A percentile compares a stretch with the other conserved stretches of the same genome.
phyloP scores from a whole-genome alignment of 2,888 invertebrate species.

The Ormyrus pomaceus region DNA sequence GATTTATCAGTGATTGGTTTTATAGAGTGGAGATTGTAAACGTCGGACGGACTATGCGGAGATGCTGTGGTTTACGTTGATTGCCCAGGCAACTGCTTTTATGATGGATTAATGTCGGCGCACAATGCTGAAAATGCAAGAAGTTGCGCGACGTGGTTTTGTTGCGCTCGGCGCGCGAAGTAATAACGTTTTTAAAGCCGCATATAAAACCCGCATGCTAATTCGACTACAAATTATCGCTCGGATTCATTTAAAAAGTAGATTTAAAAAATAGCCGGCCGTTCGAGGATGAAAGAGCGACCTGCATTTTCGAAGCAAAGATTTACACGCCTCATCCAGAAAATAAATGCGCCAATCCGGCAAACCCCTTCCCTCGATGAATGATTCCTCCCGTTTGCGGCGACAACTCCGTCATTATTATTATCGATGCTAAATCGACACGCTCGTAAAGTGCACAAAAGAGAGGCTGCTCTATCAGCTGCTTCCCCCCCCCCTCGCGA shows the following conservation, averaged over 20 bases:
- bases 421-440: slow-evolving; percentile 55
- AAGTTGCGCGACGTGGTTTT: too few species aligned
- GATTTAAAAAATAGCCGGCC: too few species aligned
- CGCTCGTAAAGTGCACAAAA: slow-evolving; percentile 36
- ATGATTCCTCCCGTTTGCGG: slow-evolving; percentile 43
- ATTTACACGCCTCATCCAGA: not conserved
- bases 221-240: too few species aligned
- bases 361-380: slow-evolving; percentile 8
- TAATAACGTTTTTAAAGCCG: too few species aligned
- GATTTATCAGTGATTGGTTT: slow-evolving; percentile 30
- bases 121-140: too few species aligned
- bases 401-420: slow-evolving; percentile 47
- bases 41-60: not conserved
- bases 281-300: too few species aligned
- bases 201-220: too few species aligned
- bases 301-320: not conserved
- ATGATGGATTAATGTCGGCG: too few species aligned
- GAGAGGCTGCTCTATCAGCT: slow-evolving; percentile 41
- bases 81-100: too few species aligned
- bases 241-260: too few species aligned
- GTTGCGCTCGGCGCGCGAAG: too few species aligned
- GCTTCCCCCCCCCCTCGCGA: not conserved
- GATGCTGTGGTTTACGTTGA: not conserved
- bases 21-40: not conserved
- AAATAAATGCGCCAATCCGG: too few species aligned